Conservation (phyloP, 2,888 invertebrate genomes). For the Rhogogaster chlorosoma region DNA sequence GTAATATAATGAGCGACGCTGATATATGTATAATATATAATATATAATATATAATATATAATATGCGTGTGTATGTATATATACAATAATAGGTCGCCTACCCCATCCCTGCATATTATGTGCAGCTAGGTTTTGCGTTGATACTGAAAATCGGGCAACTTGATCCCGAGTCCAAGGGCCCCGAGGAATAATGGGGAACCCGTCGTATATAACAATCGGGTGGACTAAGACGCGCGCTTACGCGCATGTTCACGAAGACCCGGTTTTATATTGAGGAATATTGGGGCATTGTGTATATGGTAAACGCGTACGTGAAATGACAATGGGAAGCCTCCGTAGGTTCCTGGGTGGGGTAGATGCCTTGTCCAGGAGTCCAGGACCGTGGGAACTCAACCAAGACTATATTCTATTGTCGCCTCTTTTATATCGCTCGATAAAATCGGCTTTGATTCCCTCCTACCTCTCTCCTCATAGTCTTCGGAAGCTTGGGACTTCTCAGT, state of each 20-base stretch:
- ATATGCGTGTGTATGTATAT: background rate
- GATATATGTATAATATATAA: background rate
- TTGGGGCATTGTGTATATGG: constrained; percentile 66
- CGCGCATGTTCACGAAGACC: constrained; percentile 49
- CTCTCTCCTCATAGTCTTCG: constrained; percentile 18
- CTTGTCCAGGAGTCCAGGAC: constrained; percentile 46
- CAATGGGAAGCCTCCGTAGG: constrained; percentile 68
- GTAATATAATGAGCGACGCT: constrained; percentile 33
- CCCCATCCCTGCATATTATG: constrained; percentile 1
- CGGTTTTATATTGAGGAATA: constrained; percentile 71
- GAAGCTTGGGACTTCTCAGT: constrained; percentile 15
- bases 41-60: too few species aligned
- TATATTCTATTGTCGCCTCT: constrained; percentile 47
- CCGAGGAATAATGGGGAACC: constrained; percentile 63
- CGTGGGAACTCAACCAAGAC: constrained; percentile 49
- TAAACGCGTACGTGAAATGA: constrained; percentile 60
- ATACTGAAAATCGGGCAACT: constrained; percentile 69
- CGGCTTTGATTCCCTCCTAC: constrained; percentile 39
- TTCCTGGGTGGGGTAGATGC: constrained; percentile 48
- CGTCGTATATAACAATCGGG: constrained; percentile 67
- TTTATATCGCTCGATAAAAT: constrained; percentile 43
- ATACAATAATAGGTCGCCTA: constrained; percentile 15
- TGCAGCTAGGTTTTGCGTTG: constrained; percentile 52
- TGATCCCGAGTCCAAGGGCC: constrained; percentile 66
- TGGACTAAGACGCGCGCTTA: constrained; percentile 63